Conservation (phyloP, 2,888 invertebrate genomes). For the Myopa testacea region DNA sequence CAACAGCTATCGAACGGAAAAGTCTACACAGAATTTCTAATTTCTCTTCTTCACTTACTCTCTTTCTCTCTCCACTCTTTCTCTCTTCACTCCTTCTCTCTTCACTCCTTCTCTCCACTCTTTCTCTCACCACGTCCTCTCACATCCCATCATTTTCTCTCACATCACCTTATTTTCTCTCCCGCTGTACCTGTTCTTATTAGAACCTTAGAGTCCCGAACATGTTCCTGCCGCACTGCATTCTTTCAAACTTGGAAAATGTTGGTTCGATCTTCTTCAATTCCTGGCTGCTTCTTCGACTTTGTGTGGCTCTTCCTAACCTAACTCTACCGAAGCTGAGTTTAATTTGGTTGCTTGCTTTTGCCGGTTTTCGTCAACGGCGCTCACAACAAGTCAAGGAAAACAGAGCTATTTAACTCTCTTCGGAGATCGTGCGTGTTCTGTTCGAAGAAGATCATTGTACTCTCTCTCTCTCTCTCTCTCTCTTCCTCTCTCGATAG, state of each 20-base stretch:
- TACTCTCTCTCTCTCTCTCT: not conserved
- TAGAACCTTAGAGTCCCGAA: slow-evolving; percentile 25
- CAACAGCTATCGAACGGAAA: not conserved
- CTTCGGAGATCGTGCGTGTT: not conserved
- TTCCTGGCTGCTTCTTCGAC: slow-evolving; percentile 21
- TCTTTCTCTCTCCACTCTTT: slow-evolving; percentile 15
- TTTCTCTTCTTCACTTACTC: not conserved
- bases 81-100: too few relatives aligned
- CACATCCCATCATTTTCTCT: not conserved
- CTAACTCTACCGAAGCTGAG: not conserved
- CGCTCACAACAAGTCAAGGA: slow-evolving; percentile 45
- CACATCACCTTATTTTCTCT: slow-evolving; percentile 36
- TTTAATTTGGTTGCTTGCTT: slow-evolving; percentile 13
- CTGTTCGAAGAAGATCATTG: not conserved
- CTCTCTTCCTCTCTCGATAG: not conserved
- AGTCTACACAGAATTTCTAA: slow-evolving; percentile 30
- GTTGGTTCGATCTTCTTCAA: not conserved
- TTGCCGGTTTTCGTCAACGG: slow-evolving; percentile 52
- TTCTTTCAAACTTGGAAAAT: not conserved
- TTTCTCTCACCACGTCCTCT: too few relatives aligned
- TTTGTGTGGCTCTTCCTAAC: not conserved
- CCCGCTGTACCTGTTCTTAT: slow-evolving; percentile 13
- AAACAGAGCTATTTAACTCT: slow-evolving; percentile 32
- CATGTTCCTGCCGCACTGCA: slow-evolving; percentile 26
- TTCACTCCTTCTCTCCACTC: too few relatives aligned